These are phyloP conservation scores for Pseudorhombus dupliciocellatus DNA, from an alignment of 2,113 vertebrate species.

Conservation along the genomic window DNA sequence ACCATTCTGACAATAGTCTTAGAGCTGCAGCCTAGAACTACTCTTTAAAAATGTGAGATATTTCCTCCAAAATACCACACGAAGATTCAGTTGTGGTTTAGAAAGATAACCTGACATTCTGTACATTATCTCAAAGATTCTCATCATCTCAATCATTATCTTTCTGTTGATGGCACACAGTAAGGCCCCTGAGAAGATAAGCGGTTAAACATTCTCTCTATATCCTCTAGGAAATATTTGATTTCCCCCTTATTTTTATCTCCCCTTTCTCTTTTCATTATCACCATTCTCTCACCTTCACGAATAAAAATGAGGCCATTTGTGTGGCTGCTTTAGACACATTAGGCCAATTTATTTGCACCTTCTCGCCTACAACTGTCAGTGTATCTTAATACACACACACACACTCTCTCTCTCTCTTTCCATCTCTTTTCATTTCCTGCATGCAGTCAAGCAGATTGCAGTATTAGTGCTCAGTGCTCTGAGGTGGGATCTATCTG, in stretches of 20 bases:
- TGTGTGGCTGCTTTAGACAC: constrained; percentile 17
- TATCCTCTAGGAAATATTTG: not conserved
- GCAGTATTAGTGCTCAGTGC: constrained; percentile 2
- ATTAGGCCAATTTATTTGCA: constrained; percentile 39
- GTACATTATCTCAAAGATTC: not conserved
- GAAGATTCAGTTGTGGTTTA: too few species aligned
- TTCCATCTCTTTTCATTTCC: not conserved
- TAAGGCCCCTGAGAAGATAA: too few species aligned
- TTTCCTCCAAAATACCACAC: too few species aligned
- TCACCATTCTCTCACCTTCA: constrained; percentile 14
- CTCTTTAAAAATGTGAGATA: too few species aligned
- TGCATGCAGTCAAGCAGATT: constrained; percentile 1
- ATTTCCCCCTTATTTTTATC: not conserved
- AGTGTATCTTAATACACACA: constrained; percentile 16
- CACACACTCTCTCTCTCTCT: not conserved
- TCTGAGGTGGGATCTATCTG: constrained; percentile 9
- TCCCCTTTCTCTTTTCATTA: not conserved
- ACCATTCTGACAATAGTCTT: not conserved
- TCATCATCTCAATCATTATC: not conserved
- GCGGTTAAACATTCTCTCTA: constrained; percentile 1
- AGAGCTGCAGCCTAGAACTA: too few species aligned
- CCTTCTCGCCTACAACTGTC: constrained; percentile 26
- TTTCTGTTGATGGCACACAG: not conserved
- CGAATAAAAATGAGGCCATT: constrained; percentile 3
- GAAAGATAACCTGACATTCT: not conserved